A percentile compares a stretch with the other conserved stretches of the same genome.
These are phyloP conservation scores for Archips crataeganus DNA, from an alignment of 2,888 invertebrate genomes.

Conservation along the genomic window DNA sequence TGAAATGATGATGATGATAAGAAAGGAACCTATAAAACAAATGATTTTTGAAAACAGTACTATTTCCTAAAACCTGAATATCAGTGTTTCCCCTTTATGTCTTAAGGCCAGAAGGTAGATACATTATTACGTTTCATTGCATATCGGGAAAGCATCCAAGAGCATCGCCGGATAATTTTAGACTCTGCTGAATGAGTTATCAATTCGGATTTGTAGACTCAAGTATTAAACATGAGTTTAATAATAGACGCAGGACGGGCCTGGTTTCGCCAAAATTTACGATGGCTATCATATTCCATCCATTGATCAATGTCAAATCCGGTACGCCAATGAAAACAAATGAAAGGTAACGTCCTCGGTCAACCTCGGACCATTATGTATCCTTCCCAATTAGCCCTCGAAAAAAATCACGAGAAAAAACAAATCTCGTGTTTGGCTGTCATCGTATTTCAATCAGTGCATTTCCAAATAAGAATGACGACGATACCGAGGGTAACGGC, in stretches of 20 bases:
- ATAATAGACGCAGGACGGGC: not conserved
- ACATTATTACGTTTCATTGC: not conserved
- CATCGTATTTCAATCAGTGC: not conserved
- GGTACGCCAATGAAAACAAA: slow-evolving; percentile 33
- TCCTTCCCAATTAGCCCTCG: not conserved
- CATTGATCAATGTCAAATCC: slow-evolving; percentile 39
- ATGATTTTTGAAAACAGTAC: too few relatives aligned
- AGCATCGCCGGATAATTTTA: not conserved
- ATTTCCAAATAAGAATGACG: too few relatives aligned
- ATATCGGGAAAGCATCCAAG: not conserved
- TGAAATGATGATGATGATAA: too few relatives aligned
- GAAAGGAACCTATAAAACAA: not conserved
- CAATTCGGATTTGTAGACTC: slow-evolving; percentile 20
- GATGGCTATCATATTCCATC: slow-evolving; percentile 24
- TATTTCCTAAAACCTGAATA: too few relatives aligned
- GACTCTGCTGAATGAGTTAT: not conserved
- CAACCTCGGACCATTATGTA: slow-evolving; percentile 17
- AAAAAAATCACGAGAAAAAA: not conserved
- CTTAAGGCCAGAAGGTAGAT: not conserved
- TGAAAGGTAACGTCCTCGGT: slow-evolving; percentile 16
- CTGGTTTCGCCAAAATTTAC: not conserved
- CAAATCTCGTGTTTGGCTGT: not conserved
- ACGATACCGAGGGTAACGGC: too few relatives aligned
- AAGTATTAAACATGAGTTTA: not conserved
- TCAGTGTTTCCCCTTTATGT: too few relatives aligned